Conservation (phyloP, 1,140 invertebrate species). For the Caenorhabditis remanei region DNA sequence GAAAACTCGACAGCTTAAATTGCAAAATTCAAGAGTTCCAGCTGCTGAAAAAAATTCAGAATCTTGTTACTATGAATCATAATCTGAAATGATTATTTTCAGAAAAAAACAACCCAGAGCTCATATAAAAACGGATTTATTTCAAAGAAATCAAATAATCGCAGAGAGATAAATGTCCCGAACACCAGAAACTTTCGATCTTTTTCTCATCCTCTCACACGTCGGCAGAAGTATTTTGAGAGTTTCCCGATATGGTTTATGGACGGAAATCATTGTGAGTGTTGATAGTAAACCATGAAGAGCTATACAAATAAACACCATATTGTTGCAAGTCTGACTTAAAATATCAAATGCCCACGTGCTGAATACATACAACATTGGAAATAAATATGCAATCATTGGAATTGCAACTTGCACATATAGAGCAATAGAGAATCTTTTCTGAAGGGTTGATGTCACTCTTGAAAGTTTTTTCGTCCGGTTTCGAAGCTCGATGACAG, state of each 20-base stretch:
- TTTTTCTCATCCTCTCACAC: not conserved
- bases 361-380: slow-evolving; percentile 11
- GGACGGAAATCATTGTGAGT: not conserved
- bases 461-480: slow-evolving; percentile 10
- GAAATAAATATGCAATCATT: slow-evolving; percentile 30
- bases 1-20: too few relatives aligned
- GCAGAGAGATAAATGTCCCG: not conserved
- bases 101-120: too few relatives aligned
- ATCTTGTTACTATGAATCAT: too few relatives aligned
- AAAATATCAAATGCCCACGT: slow-evolving; percentile 41
- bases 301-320: slow-evolving; percentile 39
- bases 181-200: not conserved
- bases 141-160: not conserved
- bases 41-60: too few relatives aligned
- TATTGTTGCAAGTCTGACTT: slow-evolving; percentile 44
- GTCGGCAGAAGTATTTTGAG: not conserved
- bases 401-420: slow-evolving; percentile 1
- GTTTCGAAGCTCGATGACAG: slow-evolving; percentile 18
- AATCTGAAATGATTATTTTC: too few relatives aligned
- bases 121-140: not conserved
- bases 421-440: slow-evolving; percentile 2
- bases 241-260: slow-evolving; percentile 23
- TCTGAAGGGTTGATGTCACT: slow-evolving; percentile 25
- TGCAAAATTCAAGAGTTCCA: too few relatives aligned
- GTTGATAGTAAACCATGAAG: slow-evolving; percentile 25